Evolutionary conservation across 2,888 invertebrate species (phyloP).

Genomic region (Pachydiplax longipennis): DNA sequence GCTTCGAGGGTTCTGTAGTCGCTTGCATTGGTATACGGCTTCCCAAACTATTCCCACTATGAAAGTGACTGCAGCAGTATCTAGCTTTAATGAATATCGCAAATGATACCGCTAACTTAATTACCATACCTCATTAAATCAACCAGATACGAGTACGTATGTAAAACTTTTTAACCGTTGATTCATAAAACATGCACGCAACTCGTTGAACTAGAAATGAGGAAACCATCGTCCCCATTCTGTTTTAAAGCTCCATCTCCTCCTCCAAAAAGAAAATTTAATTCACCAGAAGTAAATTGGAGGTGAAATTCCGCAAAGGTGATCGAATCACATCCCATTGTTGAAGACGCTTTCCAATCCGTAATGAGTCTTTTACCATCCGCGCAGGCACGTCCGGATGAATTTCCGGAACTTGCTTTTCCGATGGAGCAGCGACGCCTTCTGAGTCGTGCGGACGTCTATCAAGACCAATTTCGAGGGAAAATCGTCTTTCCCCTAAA

Average conservation of each 20-base stretch:
- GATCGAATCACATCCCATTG: neutral
- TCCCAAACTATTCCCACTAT: no score
- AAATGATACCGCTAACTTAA: no score
- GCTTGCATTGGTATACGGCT: no score
- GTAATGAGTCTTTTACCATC: neutral
- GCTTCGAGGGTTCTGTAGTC: no score
- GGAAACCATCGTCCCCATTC: neutral
- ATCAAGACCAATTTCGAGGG: conserved; percentile 21
- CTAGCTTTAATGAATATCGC: no score
- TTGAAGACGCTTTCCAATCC: neutral
- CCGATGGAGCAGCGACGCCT: neutral
- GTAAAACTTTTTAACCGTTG: no score
- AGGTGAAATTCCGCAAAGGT: conserved; percentile 17
- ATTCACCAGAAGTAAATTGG: neutral
- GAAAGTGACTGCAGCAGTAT: no score
- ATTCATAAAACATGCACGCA: no score
- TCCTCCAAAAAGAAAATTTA: neutral
- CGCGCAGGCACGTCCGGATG: neutral
- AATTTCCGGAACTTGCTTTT: neutral
- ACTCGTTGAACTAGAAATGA: no score
- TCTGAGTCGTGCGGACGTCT: conserved; percentile 10
- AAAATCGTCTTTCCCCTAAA: conserved; percentile 27
- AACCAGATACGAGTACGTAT: no score
- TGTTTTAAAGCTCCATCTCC: neutral
- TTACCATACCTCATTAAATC: no score